Base-by-base conservation (phyloP, 1,140 invertebrate genomes). In the Campoletis sonorensis region DNA sequence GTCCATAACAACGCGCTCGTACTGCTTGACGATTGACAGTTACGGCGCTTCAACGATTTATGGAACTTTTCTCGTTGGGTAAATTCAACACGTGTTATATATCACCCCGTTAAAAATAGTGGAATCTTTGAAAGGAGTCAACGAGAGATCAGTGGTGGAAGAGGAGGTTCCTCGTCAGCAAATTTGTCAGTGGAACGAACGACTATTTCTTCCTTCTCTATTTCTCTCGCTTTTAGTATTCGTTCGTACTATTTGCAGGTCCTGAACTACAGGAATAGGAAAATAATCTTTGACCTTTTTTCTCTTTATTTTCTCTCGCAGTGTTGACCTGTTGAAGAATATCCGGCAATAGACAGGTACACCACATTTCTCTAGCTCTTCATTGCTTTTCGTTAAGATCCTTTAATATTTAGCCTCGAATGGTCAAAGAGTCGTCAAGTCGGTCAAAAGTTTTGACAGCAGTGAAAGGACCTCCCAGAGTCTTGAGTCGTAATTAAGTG, bases 401-500 rank as follows among this genome's bases (percentile, higher is more conserved):
- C 79, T 40, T 49, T 54, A 18, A 78, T 82, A n/a, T 68, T 64
- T 58, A 26, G 1, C n/a, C 7, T 51, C 27, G 67, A 76, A 61
- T 40, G 54, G 64, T 7, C 68, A 58, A 85, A 84, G 79, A 51
- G 79, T 73, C 79, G 54, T 81, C 75, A 4, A 87, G 64, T 71
- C 51, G 51, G 73, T 18, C 67, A 23, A 3, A 21, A 84, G 81
- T 86, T 90, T 85, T 85, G 84, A 84, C 85, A 84, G 82, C 64
- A 68, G 72, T 16, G 40, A 54, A 77, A 54, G 23, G 84, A 86
- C 81, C 83, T 85, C 81, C 88, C 75, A 73, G 0, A 64, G 82
- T 72, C 79, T 82, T 84, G 81, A 86, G 81, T 83, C 80, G 83
- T 87, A 90, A 90, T 87, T 89, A 88, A 85, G 84, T 81, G 80